These are phyloP conservation scores for Eulemur rufifrons DNA, from an alignment of 2,113 vertebrate genomes.

Conservation along the genomic window DNA sequence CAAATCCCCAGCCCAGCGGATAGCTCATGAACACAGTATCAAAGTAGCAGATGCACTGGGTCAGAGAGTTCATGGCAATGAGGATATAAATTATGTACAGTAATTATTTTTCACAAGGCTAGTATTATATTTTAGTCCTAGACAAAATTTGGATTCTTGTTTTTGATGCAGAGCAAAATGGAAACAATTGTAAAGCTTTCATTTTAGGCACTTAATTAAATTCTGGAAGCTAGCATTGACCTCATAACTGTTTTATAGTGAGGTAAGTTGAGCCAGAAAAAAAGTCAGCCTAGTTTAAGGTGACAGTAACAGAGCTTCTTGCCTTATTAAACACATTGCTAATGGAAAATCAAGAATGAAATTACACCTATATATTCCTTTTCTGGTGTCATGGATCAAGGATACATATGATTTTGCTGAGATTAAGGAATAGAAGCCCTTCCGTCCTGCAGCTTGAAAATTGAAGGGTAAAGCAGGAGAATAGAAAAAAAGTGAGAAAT, in stretches of 20 bases:
- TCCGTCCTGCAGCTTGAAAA: not conserved
- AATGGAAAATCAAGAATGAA: slow-evolving; percentile 50
- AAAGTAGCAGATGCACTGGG: not conserved
- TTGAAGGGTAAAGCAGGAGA: not conserved
- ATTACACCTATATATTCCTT: not conserved
- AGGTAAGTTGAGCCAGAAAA: slow-evolving; percentile 48
- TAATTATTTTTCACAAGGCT: not conserved
- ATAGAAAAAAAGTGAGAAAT: not conserved
- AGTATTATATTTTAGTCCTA: not conserved
- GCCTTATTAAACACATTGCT: not conserved
- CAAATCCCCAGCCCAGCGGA: not conserved
- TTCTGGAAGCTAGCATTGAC: not conserved
- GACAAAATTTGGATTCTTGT: slow-evolving; percentile 10
- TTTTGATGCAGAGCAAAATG: slow-evolving; percentile 13
- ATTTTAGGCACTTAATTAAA: slow-evolving; percentile 18
- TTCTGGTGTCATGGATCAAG: fast-evolving
- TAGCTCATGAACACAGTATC: not conserved
- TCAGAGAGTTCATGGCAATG: not conserved
- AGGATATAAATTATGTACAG: not conserved
- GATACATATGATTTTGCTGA: slow-evolving; percentile 42
- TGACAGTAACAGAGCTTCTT: slow-evolving; percentile 2
- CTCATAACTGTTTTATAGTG: slow-evolving; percentile 24
- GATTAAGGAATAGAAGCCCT: slow-evolving; percentile 15
- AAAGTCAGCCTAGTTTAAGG: slow-evolving; percentile 17
- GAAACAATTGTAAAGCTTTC: not conserved